Base-by-base conservation (phyloP, 2,797 vertebrate species). In the Chelidonichthys spinosus region DNA sequence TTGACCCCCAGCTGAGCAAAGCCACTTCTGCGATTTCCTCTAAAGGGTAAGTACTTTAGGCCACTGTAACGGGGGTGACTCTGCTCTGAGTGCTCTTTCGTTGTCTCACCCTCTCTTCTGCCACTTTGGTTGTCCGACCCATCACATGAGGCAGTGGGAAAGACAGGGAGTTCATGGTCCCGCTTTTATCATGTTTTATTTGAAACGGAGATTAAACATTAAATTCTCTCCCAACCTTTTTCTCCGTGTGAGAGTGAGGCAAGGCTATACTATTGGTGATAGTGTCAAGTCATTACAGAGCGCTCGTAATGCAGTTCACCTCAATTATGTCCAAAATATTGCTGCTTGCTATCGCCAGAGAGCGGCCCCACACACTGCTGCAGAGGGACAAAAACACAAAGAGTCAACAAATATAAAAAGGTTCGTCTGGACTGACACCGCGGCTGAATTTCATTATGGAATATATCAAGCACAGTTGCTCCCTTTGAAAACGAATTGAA, bases 141-240 rank as follows among this genome's bases (percentile, higher is more conserved):
- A 69, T 82, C 44, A 42, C 32, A 63, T 61, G 46, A 59, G 43
- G 73, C 66, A 69, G 79, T 36, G 43, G 63, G 61, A 73, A 39
- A 56, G 79, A 86, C 82, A 40, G 63, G 43, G 73, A 81, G 88
- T 90, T 91, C 81, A 87, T 43, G 66, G 79, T 72, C 63, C 35
- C 60, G 64, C 69, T 79, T 71, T 83, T 79, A 56, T 75, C 77
- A 90, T 90, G 55, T 90, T 89, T 91, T 88, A 91, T 92, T 89
- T 86, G 90, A 89, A 86, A 79, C 33, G 49, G 32, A 76, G 82
- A 92, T 91, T 88, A 91, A 92, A 93, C 82, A 88, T 93, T 90
- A 84, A 91, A 89, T 72, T 83, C 65, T 59, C 39, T 81, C 37
- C 50, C 76, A 76, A 74, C 40, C 68, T 11, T 52, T 58, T 73